Evolutionary conservation across 2,888 invertebrate genomes (phyloP).

Genomic region (Apamea sordens): DNA sequence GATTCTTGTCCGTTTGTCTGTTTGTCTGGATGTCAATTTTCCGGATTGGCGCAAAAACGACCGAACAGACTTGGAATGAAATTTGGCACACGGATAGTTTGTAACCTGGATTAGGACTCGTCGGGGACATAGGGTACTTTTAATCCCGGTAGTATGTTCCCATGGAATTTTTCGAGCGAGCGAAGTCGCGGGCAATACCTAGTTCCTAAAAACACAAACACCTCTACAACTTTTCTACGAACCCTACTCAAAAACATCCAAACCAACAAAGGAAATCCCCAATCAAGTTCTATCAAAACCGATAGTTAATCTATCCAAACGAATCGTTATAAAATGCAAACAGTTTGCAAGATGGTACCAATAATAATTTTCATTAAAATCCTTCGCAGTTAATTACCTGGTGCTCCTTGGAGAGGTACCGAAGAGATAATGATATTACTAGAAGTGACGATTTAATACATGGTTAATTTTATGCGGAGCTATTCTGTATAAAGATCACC

Average conservation of each 20-base stretch:
- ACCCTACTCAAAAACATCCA: neutral
- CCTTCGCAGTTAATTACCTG: conserved; percentile 75
- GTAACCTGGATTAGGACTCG: too few relatives aligned
- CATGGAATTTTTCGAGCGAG: neutral
- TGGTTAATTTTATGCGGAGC: neutral
- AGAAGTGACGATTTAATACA: conserved; percentile 48
- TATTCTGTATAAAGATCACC: too few relatives aligned
- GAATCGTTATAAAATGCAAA: conserved; percentile 60
- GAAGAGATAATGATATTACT: conserved; percentile 32
- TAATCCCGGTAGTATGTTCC: neutral
- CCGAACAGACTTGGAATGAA: neutral
- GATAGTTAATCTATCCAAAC: conserved; percentile 38
- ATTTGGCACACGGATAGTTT: neutral
- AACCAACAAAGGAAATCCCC: conserved; percentile 32
- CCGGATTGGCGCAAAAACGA: neutral
- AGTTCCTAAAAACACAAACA: neutral
- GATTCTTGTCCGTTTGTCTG: neutral
- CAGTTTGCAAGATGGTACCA: conserved; percentile 61
- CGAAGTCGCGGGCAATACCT: neutral
- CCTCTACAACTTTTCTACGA: neutral
- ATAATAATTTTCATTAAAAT: conserved; percentile 79
- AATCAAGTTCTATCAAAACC: conserved; percentile 53
- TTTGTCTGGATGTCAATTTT: neutral
- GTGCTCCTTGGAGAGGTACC: conserved; percentile 41
- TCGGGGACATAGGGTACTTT: too few relatives aligned